Evolutionary conservation across 2,797 vertebrate genomes (phyloP).

Genomic region (Neosalanx taihuensis): DNA sequence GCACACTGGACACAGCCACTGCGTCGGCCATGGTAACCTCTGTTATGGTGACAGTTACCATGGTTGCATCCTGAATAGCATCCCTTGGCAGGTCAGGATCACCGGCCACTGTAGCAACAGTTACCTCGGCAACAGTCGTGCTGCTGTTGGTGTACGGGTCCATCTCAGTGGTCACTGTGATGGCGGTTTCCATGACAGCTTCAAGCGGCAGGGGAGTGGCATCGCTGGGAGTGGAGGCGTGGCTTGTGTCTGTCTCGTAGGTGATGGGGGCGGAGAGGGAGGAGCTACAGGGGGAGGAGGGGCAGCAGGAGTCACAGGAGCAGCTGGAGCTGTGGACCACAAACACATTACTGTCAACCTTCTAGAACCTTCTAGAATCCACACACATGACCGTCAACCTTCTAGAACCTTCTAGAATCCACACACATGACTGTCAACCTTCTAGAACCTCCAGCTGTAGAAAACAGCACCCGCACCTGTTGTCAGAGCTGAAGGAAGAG

Average conservation of each 20-base stretch:
- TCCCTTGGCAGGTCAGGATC: background rate
- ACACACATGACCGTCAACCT: background rate
- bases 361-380: background rate
- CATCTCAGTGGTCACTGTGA: conserved; percentile 51
- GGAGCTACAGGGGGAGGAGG: conserved; percentile 81
- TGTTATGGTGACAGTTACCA: conserved; percentile 48
- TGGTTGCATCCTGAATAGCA: background rate
- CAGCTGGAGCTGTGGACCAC: conserved; percentile 72
- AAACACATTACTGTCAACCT: background rate
- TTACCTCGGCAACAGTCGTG: background rate
- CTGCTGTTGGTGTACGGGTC: conserved; percentile 39
- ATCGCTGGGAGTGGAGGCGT: conserved; percentile 74
- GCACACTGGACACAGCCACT: background rate
- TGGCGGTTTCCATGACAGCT: background rate
- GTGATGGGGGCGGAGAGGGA: conserved; percentile 77
- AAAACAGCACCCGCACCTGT: conserved; percentile 58
- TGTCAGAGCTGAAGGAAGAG: conserved; percentile 81
- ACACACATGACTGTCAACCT: background rate
- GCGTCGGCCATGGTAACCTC: conserved; percentile 34
- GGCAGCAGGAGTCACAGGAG: conserved; percentile 86
- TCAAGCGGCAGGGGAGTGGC: conserved; percentile 48
- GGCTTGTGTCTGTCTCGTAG: conserved; percentile 80
- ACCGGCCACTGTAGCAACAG: conserved; percentile 3
- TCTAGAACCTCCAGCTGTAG: background rate
- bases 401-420: background rate